These are phyloP conservation scores for Homarus gammarus DNA, from an alignment of 2,888 invertebrate genomes.

Conservation along the genomic window DNA sequence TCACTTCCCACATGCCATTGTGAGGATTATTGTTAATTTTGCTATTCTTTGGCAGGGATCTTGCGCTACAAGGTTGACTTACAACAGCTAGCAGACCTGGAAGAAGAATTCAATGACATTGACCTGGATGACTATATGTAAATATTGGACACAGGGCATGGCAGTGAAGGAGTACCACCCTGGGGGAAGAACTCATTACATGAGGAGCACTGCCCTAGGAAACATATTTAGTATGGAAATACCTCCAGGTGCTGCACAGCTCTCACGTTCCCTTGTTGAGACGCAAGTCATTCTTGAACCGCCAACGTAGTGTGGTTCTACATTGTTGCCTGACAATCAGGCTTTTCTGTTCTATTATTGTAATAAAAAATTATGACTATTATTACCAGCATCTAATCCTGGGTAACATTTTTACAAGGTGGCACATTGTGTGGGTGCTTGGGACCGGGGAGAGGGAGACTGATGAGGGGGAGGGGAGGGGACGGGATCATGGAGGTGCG, in stretches of 20 bases:
- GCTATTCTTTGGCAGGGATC: constrained; percentile 68
- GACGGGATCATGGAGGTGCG: constrained; percentile 30
- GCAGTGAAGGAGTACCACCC: constrained; percentile 49
- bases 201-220: not conserved
- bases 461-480: constrained; percentile 38
- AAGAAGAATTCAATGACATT: constrained; percentile 76
- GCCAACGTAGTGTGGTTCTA: constrained; percentile 53
- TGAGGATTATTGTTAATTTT: too few species aligned
- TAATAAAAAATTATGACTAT: constrained; percentile 69
- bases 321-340: constrained; percentile 75
- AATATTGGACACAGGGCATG: constrained; percentile 49
- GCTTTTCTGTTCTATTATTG: constrained; percentile 73
- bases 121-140: constrained; percentile 76
- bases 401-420: constrained; percentile 67
- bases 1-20: too few species aligned
- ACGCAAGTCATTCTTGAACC: constrained; percentile 49
- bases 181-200: not conserved
- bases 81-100: constrained; percentile 74
- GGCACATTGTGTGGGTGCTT: constrained; percentile 71
- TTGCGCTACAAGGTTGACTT: constrained; percentile 75
- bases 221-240: not conserved
- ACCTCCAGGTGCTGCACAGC: constrained; percentile 48
- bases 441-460: constrained; percentile 38
- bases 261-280: constrained; percentile 59
- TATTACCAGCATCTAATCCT: constrained; percentile 69